A percentile compares a stretch with the other conserved stretches of the same genome.
These are phyloP conservation scores for Trematocara nigrifrons DNA, from an alignment of 2,113 vertebrate genomes.

Conservation along the genomic window DNA sequence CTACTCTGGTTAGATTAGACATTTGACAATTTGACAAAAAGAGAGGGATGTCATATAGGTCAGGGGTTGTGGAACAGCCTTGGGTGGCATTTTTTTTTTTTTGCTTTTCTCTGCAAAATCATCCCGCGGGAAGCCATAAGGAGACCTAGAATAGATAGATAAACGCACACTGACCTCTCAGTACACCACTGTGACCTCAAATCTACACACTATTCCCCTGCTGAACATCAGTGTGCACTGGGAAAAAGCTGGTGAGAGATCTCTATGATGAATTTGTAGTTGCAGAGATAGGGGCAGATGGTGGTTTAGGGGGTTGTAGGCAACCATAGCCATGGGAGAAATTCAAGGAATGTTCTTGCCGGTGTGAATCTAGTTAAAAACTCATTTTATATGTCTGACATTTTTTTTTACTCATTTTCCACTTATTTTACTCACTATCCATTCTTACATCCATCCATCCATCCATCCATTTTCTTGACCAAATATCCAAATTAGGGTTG, in stretches of 20 bases:
- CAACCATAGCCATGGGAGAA: not conserved
- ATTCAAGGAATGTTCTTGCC: not conserved
- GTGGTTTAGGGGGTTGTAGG: not conserved
- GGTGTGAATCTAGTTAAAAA: not conserved
- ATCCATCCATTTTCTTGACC: not conserved
- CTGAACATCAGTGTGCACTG: not conserved
- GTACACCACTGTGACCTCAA: not conserved
- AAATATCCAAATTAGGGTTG: not conserved
- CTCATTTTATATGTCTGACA: not conserved
- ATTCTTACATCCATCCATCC: fast-evolving
- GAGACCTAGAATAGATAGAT: constrained; percentile 42
- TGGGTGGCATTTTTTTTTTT: constrained; percentile 59
- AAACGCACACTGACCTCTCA: constrained; percentile 3
- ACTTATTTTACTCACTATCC: not conserved
- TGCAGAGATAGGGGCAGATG: not conserved
- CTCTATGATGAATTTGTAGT: not conserved
- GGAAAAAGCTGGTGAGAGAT: constrained; percentile 19
- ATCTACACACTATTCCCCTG: constrained; percentile 10
- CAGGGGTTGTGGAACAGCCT: constrained; percentile 57
- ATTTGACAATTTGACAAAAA: constrained; percentile 31
- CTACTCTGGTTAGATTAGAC: constrained; percentile 17
- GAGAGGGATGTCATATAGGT: constrained; percentile 49
- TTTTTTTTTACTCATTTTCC: not conserved
- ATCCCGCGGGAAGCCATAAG: constrained; percentile 39
- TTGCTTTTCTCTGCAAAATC: constrained; percentile 27